Base-by-base conservation (phyloP, 2,888 invertebrate genomes). In the Arge pagana region DNA sequence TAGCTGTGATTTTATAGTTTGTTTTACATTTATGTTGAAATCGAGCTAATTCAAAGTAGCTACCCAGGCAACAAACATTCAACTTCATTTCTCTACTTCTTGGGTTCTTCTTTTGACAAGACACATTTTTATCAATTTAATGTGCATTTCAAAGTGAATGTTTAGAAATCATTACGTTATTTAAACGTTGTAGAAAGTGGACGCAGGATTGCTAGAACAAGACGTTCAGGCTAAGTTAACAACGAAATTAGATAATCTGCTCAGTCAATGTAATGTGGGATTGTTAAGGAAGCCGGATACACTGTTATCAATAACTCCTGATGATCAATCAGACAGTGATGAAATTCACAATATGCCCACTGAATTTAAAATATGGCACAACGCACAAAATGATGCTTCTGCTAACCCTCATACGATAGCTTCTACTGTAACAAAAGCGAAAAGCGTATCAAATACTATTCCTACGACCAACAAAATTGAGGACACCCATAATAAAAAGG, bases 291-390 rank as follows among this genome's bases (percentile, higher is more conserved):
- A 69, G 61, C 62, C 71, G 56, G 58, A 64, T 42, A 56, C 68
- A 43, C 68, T 69, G 58, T 64, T 69, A 51, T 66, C 62, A 59
- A 63, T 72, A 57, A 70, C 66, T 56, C 68, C 71, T 56, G 70
- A 73, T 53, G 70, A 74, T 65, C 72, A 71, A 60, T 73, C 71
- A 56, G 72, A 72, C 53, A 72, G 71, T 60, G 74, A 72, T 45
- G 74, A 73, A 55, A 64, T 64, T 61, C 69, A 66, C 37, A 71
- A 66, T 63, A 67, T 66, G 62, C 59, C 64, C 60, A 64, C 59
- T 56, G 67, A 64, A 55, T 63, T 63, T 53, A 68, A 70, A 54
- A 64, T 66, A 56, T 74, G 73, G 72, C 69, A 65, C 59, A 66
- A 54, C 54, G 62, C 65, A 49, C 68, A 70, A 66, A 68, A 58